Evolutionary conservation across 2,113 vertebrate species (phyloP), one percentile per base, ranked within the genome.

Genomic region (Tympanuchus pallidicinctus): DNA sequence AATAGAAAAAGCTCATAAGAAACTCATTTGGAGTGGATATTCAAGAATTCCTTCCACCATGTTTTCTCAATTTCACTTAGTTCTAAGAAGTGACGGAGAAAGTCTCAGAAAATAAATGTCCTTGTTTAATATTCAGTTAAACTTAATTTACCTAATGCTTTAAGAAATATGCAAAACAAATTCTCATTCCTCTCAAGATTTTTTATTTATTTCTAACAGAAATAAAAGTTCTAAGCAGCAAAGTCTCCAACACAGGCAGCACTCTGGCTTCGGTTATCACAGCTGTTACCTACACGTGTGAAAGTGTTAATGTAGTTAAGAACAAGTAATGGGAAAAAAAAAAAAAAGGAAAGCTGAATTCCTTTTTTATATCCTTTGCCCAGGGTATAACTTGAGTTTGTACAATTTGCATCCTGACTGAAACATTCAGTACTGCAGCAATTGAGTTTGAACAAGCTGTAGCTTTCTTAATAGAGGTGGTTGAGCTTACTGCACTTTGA

Each of bases 81-180:
- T 30, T 43, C 57, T 67, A 28, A 28, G 32, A 71, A 74, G 16
- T 6, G 20, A 30, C 27, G 11, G 22, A 56, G 27, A 76, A 78
- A 79, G 19, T 40, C 0, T 34, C 27, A 77, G 36, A 70, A 81
- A 59, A 57, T 3, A 86, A 59, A 70, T 0, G 0, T 40, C 64
- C 56, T 42, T 0, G 0, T 28, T 86, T 83, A 50, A 75, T 77
- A 15, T 73, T 52, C 36, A 48, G 32, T 81, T 74, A 74, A 83
- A 69, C 11, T 25, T 56, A 6, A 28, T 61, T 85, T 76, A n/a
- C 73, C 8, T 61, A 43, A 52, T 11, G 4, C 4, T 86, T 40
- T 81, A 77, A 61, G 54, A 21, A 73, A 52, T 21, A 60, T 5
- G 30, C 5, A 5, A 10, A 64, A 60, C 7, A 60, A 76, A 64